A percentile compares a stretch with the other conserved stretches of the same genome.
These are phyloP conservation scores for Hydriomena furcata DNA, from an alignment of 2,888 invertebrate species.

Conservation along the genomic window DNA sequence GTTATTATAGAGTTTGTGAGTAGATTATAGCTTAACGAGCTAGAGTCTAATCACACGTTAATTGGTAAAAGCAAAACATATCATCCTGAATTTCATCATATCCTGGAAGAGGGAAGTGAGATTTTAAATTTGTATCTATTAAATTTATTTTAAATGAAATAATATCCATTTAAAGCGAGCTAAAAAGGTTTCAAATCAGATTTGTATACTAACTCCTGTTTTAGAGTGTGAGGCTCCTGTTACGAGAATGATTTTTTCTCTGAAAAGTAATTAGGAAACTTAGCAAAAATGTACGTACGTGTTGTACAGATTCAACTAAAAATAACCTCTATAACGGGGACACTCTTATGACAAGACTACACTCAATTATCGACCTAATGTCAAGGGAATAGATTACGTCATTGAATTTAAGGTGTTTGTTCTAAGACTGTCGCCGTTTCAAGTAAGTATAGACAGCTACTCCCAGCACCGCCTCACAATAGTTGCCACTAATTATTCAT, in stretches of 20 bases:
- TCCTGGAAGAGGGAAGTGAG: slow-evolving; percentile 56
- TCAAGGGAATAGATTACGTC: too few species aligned
- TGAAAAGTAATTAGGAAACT: too few species aligned
- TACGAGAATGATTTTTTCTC: too few species aligned
- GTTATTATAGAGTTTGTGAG: slow-evolving; percentile 6
- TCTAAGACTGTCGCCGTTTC: background rate
- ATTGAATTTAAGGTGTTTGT: background rate
- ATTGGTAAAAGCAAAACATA: slow-evolving; percentile 56
- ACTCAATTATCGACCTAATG: too few species aligned
- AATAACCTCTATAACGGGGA: too few species aligned
- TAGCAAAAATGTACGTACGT: too few species aligned
- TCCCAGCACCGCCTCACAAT: slow-evolving; percentile 39
- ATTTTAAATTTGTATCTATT: slow-evolving; percentile 57
- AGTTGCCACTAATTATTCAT: slow-evolving; percentile 55
- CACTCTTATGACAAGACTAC: too few species aligned
- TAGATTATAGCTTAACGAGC: background rate
- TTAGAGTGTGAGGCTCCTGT: too few species aligned
- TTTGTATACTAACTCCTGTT: too few species aligned
- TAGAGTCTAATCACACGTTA: background rate
- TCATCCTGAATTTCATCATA: slow-evolving; percentile 65
- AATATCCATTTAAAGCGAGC: too few species aligned
- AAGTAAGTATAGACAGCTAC: background rate
- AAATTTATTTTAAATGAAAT: slow-evolving; percentile 36
- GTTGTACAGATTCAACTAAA: background rate
- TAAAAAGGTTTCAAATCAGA: too few species aligned